A percentile compares a stretch with the other conserved stretches of the same genome.
phyloP scores from a whole-genome alignment of 1,140 invertebrate species.

The Sarcophaga peregrina region DNA sequence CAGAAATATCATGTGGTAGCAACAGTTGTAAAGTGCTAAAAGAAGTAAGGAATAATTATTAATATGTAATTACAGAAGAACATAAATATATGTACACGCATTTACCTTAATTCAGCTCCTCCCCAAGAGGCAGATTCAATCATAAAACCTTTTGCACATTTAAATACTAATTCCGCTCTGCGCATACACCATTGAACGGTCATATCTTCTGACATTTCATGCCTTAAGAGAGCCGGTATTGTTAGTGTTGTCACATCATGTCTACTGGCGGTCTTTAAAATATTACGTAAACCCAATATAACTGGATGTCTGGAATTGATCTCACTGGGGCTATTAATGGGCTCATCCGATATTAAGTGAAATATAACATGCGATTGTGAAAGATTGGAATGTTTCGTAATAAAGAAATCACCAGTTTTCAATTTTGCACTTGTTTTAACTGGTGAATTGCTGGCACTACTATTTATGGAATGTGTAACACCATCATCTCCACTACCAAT shows the following conservation, averaged over 20 bases:
- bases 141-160: slow-evolving; percentile 99
- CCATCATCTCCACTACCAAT: slow-evolving; percentile 42
- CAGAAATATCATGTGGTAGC: slow-evolving; percentile 82
- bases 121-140: slow-evolving; percentile 96
- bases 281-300: slow-evolving; percentile 94
- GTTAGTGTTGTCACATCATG: slow-evolving; percentile 94
- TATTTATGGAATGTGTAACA: slow-evolving; percentile 8
- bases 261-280: slow-evolving; percentile 91
- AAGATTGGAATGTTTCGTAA: slow-evolving; percentile 96
- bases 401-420: slow-evolving; percentile 91
- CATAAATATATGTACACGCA: slow-evolving; percentile 60
- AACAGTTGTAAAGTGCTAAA: slow-evolving; percentile 66
- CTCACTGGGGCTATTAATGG: slow-evolving; percentile 76
- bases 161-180: slow-evolving; percentile 95
- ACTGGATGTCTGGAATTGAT: slow-evolving; percentile 95
- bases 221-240: slow-evolving; percentile 89
- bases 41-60: neutral
- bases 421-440: slow-evolving; percentile 68
- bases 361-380: slow-evolving; percentile 94
- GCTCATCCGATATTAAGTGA: slow-evolving; percentile 90
- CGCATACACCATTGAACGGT: slow-evolving; percentile 96
- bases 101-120: slow-evolving; percentile 88
- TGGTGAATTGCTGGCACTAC: slow-evolving; percentile 53
- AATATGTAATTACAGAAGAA: slow-evolving; percentile 1
- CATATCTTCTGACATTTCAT: slow-evolving; percentile 98